phyloP scores from a whole-genome alignment of 2,888 invertebrate genomes.

The Hedychridium roseum region DNA sequence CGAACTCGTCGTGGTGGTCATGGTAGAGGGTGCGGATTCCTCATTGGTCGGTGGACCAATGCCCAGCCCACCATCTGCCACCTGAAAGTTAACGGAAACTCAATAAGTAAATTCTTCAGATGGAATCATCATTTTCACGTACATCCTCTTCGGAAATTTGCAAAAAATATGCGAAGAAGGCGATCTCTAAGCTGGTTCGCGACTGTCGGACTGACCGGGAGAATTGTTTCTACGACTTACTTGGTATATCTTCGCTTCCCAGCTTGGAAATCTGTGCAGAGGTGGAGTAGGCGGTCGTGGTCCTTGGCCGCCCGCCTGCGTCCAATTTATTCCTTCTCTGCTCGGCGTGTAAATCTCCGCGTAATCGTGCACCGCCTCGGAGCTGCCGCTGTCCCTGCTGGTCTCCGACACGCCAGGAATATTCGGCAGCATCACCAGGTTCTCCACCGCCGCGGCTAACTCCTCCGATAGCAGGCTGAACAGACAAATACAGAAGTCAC shows the following conservation, averaged over 20 bases:
- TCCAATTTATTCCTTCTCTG: constrained; percentile 71
- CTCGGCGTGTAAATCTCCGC: constrained; percentile 95
- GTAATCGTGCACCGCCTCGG: constrained; percentile 81
- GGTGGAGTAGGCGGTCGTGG: constrained; percentile 87
- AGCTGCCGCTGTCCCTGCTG: constrained; percentile 58
- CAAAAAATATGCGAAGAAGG: too few species aligned
- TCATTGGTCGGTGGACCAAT: constrained; percentile 59
- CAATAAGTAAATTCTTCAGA: too few species aligned
- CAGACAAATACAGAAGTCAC: constrained; percentile 24
- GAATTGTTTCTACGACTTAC: too few species aligned
- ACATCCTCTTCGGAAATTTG: too few species aligned
- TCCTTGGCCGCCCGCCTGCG: constrained; percentile 65
- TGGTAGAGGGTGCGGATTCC: constrained; percentile 55
- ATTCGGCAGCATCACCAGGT: constrained; percentile 65
- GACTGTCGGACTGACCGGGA: too few species aligned
- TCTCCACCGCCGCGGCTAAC: constrained; percentile 69
- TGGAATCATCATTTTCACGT: too few species aligned
- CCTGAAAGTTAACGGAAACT: constrained; percentile 36
- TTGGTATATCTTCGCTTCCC: constrained; percentile 97
- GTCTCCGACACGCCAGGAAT: constrained; percentile 54
- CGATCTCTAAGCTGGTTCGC: too few species aligned
- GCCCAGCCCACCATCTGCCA: constrained; percentile 61
- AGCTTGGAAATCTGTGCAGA: constrained; percentile 88
- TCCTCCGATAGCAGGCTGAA: constrained; percentile 64
- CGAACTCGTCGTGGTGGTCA: constrained; percentile 56